These are phyloP conservation scores for Steinernema khuongi DNA, from an alignment of 1,140 invertebrate genomes.

Conservation along the genomic window DNA sequence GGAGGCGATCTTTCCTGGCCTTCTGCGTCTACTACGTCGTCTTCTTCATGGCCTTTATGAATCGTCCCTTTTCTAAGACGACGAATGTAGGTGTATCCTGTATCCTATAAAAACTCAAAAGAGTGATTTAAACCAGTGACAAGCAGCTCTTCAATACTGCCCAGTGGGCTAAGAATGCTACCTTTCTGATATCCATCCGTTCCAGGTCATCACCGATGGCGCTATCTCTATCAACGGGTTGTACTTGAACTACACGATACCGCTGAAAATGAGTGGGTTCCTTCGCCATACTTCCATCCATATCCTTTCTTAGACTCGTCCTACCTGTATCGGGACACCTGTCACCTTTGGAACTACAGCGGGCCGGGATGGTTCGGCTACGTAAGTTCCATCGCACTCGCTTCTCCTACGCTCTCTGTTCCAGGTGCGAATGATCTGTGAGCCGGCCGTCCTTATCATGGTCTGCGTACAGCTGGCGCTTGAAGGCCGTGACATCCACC, in stretches of 20 bases:
- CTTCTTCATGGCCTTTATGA: conserved; percentile 54
- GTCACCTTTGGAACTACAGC: conserved; percentile 25
- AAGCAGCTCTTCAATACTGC: too few relatives aligned
- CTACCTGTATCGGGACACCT: conserved; percentile 4
- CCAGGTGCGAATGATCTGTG: conserved; percentile 26
- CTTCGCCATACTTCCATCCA: not conserved
- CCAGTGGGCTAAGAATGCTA: too few relatives aligned
- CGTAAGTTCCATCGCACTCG: not conserved
- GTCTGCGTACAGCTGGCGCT: conserved; percentile 38
- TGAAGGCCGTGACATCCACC: conserved; percentile 44
- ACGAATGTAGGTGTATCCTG: conserved; percentile 28
- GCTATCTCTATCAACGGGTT: conserved; percentile 18
- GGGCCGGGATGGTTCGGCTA: conserved; percentile 22
- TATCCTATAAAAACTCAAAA: too few relatives aligned
- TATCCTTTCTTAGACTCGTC: not conserved
- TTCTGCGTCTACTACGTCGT: conserved; percentile 50
- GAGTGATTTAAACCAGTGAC: too few relatives aligned
- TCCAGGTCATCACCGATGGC: conserved; percentile 24
- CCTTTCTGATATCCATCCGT: too few relatives aligned
- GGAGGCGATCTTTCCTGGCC: conserved; percentile 39
- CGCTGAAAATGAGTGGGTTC: not conserved
- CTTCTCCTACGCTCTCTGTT: not conserved
- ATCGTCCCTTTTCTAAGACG: conserved; percentile 49
- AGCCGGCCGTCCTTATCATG: conserved; percentile 23
- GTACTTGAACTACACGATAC: not conserved